Evolutionary conservation across 2,888 invertebrate genomes (phyloP).

Genomic region (Athalia rosae): DNA sequence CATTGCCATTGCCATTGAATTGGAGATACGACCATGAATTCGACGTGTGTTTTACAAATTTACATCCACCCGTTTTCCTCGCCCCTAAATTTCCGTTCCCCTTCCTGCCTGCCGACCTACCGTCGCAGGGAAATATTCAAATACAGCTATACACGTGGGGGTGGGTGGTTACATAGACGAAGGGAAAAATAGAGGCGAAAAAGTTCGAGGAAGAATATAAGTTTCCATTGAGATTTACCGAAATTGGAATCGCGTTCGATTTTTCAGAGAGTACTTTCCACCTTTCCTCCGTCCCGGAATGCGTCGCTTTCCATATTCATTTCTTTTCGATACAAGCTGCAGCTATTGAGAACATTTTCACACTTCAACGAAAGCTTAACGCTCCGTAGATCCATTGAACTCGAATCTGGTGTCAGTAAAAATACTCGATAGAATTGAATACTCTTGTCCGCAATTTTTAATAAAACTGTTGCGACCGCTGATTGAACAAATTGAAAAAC

Average conservation of each 20-base stretch:
- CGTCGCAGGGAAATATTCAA: neutral
- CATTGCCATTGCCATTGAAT: conserved; percentile 59
- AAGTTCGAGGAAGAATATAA: conserved; percentile 28
- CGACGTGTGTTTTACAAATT: conserved; percentile 61
- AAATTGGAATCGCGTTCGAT: conserved; percentile 45
- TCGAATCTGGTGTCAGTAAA: too few relatives aligned
- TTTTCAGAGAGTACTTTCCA: conserved; percentile 34
- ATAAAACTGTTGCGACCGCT: too few relatives aligned
- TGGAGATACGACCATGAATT: conserved; percentile 54
- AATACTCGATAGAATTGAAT: too few relatives aligned
- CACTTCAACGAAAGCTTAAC: too few relatives aligned
- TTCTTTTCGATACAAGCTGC: neutral
- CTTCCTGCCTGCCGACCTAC: neutral
- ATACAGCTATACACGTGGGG: neutral
- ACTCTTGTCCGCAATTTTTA: too few relatives aligned
- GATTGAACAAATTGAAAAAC: too few relatives aligned
- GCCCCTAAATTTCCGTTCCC: neutral
- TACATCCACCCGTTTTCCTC: conserved; percentile 54
- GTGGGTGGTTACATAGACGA: neutral
- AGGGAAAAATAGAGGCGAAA: neutral
- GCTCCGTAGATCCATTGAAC: too few relatives aligned
- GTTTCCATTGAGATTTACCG: conserved; percentile 46
- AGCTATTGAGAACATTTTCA: too few relatives aligned
- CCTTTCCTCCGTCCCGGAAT: neutral
- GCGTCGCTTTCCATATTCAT: neutral